Evolutionary conservation across 1,140 invertebrate species (phyloP), one percentile per base, ranked within the genome.

Genomic region (Psilanteris sp.): DNA sequence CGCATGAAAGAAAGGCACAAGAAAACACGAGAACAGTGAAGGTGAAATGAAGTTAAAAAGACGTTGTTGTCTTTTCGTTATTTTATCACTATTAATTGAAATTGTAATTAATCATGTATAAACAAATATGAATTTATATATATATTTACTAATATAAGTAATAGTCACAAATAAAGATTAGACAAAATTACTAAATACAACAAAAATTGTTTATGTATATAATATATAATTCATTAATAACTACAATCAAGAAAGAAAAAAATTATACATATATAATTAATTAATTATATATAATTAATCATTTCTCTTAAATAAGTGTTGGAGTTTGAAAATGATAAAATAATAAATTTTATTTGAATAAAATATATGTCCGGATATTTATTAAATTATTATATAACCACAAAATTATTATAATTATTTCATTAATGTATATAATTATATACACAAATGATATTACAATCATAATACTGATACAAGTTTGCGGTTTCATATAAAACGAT

Each of bases 1-100:
- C 64, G 50, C 50, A 32, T 46, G 41, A 57, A 68, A 57, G 64
- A 68, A 68, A 68, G 64, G 64, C 26, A 20, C 52, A 32, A 39
- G 41, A 37, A 68, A 57, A 68, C 34, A 39, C 29, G 48, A 18
- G 48, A 57, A 57, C 32, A 48, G 24, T 13, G 41, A 55, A 55
- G 62, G 50, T 32, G 26, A 57, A 68, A 34, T 57, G 22, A 67
- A 55, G 31, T 67, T 67, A 54, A 52, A 54, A 44, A 32, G 22
- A 52, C n/a, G 29, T 37, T 22, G 52, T 64, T 64, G 59, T 64
- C 15, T 54, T 52, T 50, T 24, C 7, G 14, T 1, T 14, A 55
- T 18, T 57, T 57, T 55, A 55, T 41, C 34, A 14, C 1, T 14
- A 4, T 9, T 7, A 15, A 43, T 43, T 6, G n/a, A 27, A 14